Evolutionary conservation across 2,888 invertebrate genomes (phyloP).

Genomic region (Rugalucina vietnamica): DNA sequence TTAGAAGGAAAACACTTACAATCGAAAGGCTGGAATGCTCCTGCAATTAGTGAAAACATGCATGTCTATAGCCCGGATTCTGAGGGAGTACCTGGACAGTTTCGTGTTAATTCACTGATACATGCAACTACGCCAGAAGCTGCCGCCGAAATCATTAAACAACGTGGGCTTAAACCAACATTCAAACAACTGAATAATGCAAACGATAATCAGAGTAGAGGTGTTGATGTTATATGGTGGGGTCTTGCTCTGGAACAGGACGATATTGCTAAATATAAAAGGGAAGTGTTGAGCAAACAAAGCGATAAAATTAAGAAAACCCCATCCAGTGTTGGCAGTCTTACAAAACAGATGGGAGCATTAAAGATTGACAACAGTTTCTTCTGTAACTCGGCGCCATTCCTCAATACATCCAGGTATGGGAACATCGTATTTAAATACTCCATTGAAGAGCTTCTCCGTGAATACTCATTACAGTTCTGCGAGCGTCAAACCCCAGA

Average conservation of each 20-base stretch:
- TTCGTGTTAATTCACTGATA: neutral
- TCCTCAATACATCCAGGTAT: neutral
- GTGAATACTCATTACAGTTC: too few species aligned
- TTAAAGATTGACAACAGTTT: neutral
- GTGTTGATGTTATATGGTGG: neutral
- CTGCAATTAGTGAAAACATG: too few species aligned
- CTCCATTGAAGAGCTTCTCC: neutral
- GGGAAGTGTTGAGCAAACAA: neutral
- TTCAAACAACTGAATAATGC: neutral
- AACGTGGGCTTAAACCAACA: neutral
- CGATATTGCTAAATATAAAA: neutral
- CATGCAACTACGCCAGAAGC: neutral
- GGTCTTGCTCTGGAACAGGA: neutral
- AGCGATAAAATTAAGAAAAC: neutral
- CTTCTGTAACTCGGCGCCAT: neutral
- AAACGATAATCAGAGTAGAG: neutral
- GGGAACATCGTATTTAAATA: neutral
- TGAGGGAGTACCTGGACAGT: too few species aligned
- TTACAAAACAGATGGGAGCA: neutral
- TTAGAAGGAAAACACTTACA: too few species aligned
- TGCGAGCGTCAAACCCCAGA: fast-evolving
- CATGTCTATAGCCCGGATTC: too few species aligned
- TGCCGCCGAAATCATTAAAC: neutral
- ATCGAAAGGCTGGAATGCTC: too few species aligned
- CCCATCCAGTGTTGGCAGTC: neutral